Evolutionary conservation across 2,888 invertebrate genomes (phyloP).

Genomic region (Stratiomys singularior): DNA sequence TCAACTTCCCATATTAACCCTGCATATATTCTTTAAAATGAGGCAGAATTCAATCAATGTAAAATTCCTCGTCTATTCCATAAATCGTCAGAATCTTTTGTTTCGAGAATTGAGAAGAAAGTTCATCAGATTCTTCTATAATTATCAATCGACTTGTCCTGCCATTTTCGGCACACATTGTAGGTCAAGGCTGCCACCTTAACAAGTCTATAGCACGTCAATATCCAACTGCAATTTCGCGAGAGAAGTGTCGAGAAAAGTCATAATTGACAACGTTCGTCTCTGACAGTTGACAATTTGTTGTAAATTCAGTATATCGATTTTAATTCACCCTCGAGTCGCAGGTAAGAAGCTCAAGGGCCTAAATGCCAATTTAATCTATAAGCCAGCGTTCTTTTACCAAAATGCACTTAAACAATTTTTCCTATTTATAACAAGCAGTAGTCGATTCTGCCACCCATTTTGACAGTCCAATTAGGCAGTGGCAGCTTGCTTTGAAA

Average conservation of each 20-base stretch:
- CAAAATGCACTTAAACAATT: too few species aligned
- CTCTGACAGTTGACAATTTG: constrained; percentile 15
- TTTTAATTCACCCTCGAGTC: background rate
- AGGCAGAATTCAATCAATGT: too few species aligned
- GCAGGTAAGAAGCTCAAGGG: background rate
- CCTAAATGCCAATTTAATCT: background rate
- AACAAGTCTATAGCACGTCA: background rate
- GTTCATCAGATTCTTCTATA: background rate
- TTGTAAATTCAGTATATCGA: constrained; percentile 36
- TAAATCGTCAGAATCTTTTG: too few species aligned
- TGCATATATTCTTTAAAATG: too few species aligned
- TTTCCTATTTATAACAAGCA: background rate
- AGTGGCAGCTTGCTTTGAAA: background rate
- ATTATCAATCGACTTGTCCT: constrained; percentile 22
- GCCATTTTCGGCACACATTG: constrained; percentile 27
- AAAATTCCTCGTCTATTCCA: too few species aligned
- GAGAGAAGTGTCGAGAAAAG: constrained; percentile 49
- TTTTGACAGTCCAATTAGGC: background rate
- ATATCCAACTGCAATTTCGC: background rate
- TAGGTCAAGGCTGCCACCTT: constrained; percentile 40
- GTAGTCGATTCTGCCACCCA: background rate
- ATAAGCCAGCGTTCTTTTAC: background rate
- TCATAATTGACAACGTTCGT: constrained; percentile 44
- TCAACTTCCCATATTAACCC: too few species aligned
- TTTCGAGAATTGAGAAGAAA: too few species aligned